Evolutionary conservation across 2,888 invertebrate genomes (phyloP).

Genomic region (Cheilosia grossa): DNA sequence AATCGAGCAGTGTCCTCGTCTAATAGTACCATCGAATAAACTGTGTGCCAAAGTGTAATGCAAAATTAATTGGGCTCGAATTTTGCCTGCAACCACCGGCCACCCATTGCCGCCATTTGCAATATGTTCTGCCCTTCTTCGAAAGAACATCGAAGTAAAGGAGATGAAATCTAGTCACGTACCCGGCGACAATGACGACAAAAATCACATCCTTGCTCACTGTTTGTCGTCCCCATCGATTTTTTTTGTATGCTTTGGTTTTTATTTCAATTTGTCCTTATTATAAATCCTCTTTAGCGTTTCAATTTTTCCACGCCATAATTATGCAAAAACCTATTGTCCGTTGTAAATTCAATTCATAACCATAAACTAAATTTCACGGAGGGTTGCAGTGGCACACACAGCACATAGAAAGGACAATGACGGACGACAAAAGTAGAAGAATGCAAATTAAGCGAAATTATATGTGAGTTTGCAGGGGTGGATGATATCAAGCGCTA

Average conservation of each 20-base stretch:
- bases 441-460: slow-evolving; percentile 51
- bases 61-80: slow-evolving; percentile 63
- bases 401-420: not conserved
- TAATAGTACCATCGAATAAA: slow-evolving; percentile 13
- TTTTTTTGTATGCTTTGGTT: not conserved
- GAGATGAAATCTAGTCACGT: slow-evolving; percentile 64
- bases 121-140: not conserved
- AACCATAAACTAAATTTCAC: slow-evolving; percentile 53
- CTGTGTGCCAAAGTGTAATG: slow-evolving; percentile 56
- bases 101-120: slow-evolving; percentile 12
- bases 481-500: slow-evolving; percentile 10
- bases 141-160: slow-evolving; percentile 54
- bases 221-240: slow-evolving; percentile 28
- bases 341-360: slow-evolving; percentile 58
- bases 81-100: slow-evolving; percentile 41
- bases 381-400: not conserved
- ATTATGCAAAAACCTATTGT: slow-evolving; percentile 62
- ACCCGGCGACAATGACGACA: slow-evolving; percentile 16
- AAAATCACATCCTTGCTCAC: slow-evolving; percentile 27
- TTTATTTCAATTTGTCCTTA: slow-evolving; percentile 20
- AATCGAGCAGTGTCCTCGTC: slow-evolving; percentile 43
- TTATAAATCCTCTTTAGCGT: slow-evolving; percentile 17
- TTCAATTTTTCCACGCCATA: slow-evolving; percentile 49
- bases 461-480: slow-evolving; percentile 9
- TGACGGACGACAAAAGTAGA: slow-evolving; percentile 23